A percentile compares a stretch with the other conserved stretches of the same genome.
These are phyloP conservation scores for Drosophila monieri DNA, from an alignment of 2,888 invertebrate genomes.

Conservation along the genomic window DNA sequence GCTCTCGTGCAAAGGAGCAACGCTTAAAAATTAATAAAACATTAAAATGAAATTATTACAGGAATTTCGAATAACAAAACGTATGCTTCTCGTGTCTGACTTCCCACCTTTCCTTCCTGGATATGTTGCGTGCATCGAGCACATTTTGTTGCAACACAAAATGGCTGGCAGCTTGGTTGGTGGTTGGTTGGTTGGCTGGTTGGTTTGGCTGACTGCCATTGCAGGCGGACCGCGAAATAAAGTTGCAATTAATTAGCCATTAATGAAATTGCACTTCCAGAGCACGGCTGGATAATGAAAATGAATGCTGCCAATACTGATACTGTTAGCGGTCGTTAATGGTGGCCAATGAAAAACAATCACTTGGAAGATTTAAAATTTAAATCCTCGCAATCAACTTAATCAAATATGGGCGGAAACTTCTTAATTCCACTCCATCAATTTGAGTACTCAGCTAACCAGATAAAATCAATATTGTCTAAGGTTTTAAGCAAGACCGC, in stretches of 20 bases:
- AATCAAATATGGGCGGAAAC: conserved; percentile 27
- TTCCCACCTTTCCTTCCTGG: conserved; percentile 4
- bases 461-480: conserved; percentile 25
- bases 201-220: conserved; percentile 19
- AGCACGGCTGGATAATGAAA: conserved; percentile 41
- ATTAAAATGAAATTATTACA: conserved; percentile 60
- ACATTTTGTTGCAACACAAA: conserved; percentile 49
- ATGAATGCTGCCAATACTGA: conserved; percentile 40
- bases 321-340: conserved; percentile 30
- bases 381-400: conserved; percentile 29
- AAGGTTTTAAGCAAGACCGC: conserved; percentile 4
- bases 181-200: neutral
- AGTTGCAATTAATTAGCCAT: conserved; percentile 69
- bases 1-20: conserved; percentile 40
- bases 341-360: conserved; percentile 35
- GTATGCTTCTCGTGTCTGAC: conserved; percentile 29
- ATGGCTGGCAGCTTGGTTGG: conserved; percentile 18
- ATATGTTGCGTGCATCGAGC: conserved; percentile 51
- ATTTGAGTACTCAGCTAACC: conserved; percentile 5
- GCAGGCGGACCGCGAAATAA: conserved; percentile 54
- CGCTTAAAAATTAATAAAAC: conserved; percentile 65
- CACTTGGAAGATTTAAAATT: conserved; percentile 19
- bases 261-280: conserved; percentile 45
- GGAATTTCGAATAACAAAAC: conserved; percentile 64
- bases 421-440: conserved; percentile 10